phyloP scores from a whole-genome alignment of 1,140 invertebrate genomes.

The Drosophila tropicalis region DNA sequence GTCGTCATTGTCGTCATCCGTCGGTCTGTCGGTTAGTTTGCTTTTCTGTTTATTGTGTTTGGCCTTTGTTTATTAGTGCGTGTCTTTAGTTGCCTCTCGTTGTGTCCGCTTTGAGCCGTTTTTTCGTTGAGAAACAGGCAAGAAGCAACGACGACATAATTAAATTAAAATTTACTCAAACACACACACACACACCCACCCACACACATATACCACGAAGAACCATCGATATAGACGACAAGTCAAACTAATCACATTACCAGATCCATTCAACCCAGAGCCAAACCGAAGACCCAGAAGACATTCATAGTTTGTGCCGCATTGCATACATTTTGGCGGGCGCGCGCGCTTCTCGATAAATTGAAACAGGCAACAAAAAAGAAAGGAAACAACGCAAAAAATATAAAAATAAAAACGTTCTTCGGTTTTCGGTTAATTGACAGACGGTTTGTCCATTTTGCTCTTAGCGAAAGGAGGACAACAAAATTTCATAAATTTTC shows the following conservation, averaged over 20 bases:
- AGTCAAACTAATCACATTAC: slow-evolving; percentile 75
- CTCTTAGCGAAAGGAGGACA: slow-evolving; percentile 32
- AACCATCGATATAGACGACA: slow-evolving; percentile 54
- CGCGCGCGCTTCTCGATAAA: slow-evolving; percentile 47
- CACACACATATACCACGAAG: slow-evolving; percentile 19
- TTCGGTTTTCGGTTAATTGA: slow-evolving; percentile 10
- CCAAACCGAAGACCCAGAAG: slow-evolving; percentile 45
- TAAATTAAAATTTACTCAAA: slow-evolving; percentile 76
- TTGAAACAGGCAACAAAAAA: slow-evolving; percentile 29
- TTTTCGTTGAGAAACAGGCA: slow-evolving; percentile 52
- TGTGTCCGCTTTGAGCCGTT: slow-evolving; percentile 57
- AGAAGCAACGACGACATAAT: slow-evolving; percentile 61
- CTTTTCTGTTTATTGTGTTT: slow-evolving; percentile 61
- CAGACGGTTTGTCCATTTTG: slow-evolving; percentile 11
- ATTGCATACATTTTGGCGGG: slow-evolving; percentile 76
- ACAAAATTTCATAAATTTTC: slow-evolving; percentile 52
- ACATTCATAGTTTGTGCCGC: slow-evolving; percentile 52
- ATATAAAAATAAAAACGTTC: slow-evolving; percentile 9
- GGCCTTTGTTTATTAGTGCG: slow-evolving; percentile 75
- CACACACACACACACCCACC: slow-evolving; percentile 5
- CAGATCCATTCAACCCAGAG: slow-evolving; percentile 49
- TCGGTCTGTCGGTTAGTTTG: slow-evolving; percentile 27
- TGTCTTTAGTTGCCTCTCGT: slow-evolving; percentile 54
- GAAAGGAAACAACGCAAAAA: slow-evolving; percentile 19
- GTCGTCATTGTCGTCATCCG: slow-evolving; percentile 2